These are phyloP conservation scores for Porites cylindrica DNA, from an alignment of 92 coral and sea anemone species.

Conservation along the genomic window DNA sequence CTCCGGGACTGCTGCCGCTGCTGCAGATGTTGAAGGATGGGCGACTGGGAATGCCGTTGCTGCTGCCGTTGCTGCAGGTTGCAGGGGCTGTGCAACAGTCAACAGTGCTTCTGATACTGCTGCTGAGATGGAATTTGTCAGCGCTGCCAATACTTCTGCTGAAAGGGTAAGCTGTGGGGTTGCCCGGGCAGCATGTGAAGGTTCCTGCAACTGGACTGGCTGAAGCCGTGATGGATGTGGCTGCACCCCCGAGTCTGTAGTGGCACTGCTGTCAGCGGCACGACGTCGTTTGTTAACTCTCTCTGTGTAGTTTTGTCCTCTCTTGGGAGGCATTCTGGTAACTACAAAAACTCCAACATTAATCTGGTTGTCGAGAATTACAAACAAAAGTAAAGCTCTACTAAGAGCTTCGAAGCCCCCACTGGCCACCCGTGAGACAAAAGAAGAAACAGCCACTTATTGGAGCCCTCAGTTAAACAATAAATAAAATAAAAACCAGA, in stretches of 20 bases:
- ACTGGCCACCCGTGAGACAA: no score
- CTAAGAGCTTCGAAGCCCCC: background rate
- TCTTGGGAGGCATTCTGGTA: background rate
- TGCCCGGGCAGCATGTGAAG: background rate
- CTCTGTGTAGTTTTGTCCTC: background rate
- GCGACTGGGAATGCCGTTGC: no score
- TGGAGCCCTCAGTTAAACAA: no score
- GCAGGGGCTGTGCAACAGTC: background rate
- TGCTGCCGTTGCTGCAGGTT: no score
- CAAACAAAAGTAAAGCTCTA: background rate
- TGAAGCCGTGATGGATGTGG: conserved; percentile 5
- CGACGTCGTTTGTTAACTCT: background rate
- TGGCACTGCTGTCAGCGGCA: background rate
- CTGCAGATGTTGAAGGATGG: background rate
- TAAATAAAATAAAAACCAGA: no score
- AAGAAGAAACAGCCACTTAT: no score
- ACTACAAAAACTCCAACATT: background rate
- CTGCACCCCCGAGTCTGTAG: background rate
- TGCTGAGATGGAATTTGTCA: background rate
- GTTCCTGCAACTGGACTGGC: background rate
- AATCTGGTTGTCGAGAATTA: background rate
- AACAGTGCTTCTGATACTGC: background rate
- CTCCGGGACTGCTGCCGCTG: background rate
- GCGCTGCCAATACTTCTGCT: background rate
- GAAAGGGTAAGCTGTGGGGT: background rate